Evolutionary conservation across 1,140 invertebrate genomes (phyloP), one percentile per base, ranked within the genome.

Genomic region (Caenorhabditis latens): DNA sequence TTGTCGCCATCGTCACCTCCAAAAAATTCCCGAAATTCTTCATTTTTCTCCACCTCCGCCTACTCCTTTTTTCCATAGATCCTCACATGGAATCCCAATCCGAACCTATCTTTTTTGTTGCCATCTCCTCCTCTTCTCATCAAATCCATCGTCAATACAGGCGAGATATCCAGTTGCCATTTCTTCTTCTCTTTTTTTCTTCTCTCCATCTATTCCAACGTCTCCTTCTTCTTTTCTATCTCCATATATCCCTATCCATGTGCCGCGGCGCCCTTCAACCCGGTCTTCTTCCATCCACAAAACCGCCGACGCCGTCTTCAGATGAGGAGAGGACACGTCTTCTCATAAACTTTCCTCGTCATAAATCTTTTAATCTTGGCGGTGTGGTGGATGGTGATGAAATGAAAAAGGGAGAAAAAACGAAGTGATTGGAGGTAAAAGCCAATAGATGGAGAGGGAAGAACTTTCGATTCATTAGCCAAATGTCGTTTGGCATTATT

Each of bases 21-120:
- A 43, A 79, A 79, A 79, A 79, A 79, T 79, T 79, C 71, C 21
- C 71, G 71, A 79, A 4, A 79, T 79, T 79, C 71, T 63, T 63
- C 11, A 19, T 65, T 32, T 32, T 32, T 32, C 32, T 32, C 32
- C 32, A 32, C 32, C 32, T 32, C 32, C 32, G 32, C 32, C 63
- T 4, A 9, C 42, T 24, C 16, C 43, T 0, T 21, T 16, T 71
- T 71, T 46, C 14, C 65, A 65, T 40, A 65, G 61, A 82, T 82
- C 48, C 50, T 55, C 63, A 14, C 21, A 3, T 19, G 7, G 50
- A 82, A 21, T 43, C 75, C 50, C 50, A 55, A 55, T 57, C 11
- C 32, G 40, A 43, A 42, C 83, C 40, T 46, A 32, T 83, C 79
- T 83, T 42, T 83, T 42, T 55, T 58, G 46, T 58, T 83, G 48